Base-by-base conservation (phyloP, 23 tunicate genomes). In the Halocynthia roretzi region DNA sequence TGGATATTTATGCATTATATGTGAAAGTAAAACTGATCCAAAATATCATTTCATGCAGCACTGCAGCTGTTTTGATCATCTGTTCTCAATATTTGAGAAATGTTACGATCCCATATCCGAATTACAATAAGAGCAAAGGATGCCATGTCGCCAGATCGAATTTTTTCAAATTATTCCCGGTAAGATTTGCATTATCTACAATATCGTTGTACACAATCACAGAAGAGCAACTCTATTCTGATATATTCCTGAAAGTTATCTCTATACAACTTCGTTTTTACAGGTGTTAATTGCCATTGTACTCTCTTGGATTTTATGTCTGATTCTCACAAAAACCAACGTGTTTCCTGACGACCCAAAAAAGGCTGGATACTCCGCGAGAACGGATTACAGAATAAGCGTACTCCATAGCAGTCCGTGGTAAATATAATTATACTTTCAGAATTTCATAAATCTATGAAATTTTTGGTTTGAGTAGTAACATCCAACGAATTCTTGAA, bases 61-160 rank as follows among this genome's bases (percentile, higher is more conserved):
- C 94, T 61, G 75, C 83, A 10, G 57, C 78, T 56, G 72, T 83
- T 7, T 66, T 87, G 54, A 68, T 83, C 31, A 7, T 87, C 76
- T 82, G 69, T 65, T 87, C 94, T 5, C 94, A 87, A 68, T 87
- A 82, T 54, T 57, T 87, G 54, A 77, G 86, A 48, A 87, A 83
- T 61, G 49, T 77, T 48, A 76, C 71, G 67, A 50, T 87, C 22
- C 94, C 94, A 21, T 7, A 77, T 10, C 94, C 87, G 51, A 15
- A 70, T 6, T 87, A 63, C 54, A 70, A 83, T 5, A 77, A 56
- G 53, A 49, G 61, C 21, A 83, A 77, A 63, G 80, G 62, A 40
- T 87, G 83, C 52, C 84, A 83, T 60, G 64, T 83, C 8, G 52
- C 68, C 7, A 62, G 69, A 71, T 51, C 87, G 14, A 79, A 87